Percentiles rank a stretch among this genome's conserved stretches.
phyloP scores from a whole-genome alignment of 2,797 vertebrate genomes.

The Danio aesculapii region DNA sequence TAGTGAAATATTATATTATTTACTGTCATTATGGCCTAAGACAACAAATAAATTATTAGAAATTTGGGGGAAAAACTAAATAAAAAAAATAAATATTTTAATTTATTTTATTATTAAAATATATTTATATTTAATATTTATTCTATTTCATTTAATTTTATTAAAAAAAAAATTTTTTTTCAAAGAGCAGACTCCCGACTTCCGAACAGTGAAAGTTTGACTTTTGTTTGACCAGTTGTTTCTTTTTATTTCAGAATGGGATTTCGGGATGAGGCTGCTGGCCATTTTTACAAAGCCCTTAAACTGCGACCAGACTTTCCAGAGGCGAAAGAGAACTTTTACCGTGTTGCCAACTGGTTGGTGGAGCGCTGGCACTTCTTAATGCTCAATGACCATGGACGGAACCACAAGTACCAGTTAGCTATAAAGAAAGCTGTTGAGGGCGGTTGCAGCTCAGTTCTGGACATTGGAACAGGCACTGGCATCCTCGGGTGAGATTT shows the following conservation, averaged over 20 bases:
- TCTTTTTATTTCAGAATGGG: conserved; percentile 85
- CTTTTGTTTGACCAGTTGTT: too few species aligned
- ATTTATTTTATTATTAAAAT: too few species aligned
- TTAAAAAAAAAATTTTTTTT: too few species aligned
- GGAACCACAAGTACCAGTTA: conserved; percentile 89
- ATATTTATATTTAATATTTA: too few species aligned
- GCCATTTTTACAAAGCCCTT: conserved; percentile 95
- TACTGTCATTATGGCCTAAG: too few species aligned
- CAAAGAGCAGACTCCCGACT: too few species aligned
- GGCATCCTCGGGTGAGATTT: conserved; percentile 91
- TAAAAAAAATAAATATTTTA: too few species aligned
- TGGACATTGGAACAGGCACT: conserved; percentile 97
- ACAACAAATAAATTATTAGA: too few species aligned
- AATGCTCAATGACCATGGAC: conserved; percentile 93
- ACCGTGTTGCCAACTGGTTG: conserved; percentile 96
- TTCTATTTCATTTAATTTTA: too few species aligned
- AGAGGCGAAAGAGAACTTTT: conserved; percentile 97
- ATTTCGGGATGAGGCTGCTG: conserved; percentile 95
- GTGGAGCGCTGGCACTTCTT: conserved; percentile 98
- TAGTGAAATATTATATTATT: too few species aligned
- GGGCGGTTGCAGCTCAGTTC: conserved; percentile 87
- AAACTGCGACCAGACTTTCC: conserved; percentile 91
- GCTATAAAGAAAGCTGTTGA: conserved; percentile 90
- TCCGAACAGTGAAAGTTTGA: too few species aligned
- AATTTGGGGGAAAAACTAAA: too few species aligned